A percentile compares a stretch with the other conserved stretches of the same genome.
Conservation (phyloP, 2,888 invertebrate species). For the Heteropelma amictum region DNA sequence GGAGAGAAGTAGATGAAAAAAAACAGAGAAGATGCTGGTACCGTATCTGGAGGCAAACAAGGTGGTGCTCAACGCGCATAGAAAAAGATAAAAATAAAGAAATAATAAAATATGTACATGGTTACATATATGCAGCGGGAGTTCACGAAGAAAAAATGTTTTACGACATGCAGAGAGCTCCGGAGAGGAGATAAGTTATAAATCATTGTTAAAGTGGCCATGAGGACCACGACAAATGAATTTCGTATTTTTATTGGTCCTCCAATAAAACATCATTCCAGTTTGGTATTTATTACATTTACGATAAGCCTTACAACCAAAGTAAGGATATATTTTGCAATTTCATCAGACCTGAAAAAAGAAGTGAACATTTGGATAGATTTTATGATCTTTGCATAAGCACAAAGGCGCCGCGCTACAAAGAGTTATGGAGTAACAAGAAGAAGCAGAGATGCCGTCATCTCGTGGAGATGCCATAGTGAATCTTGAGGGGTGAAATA, state of each 20-base stretch:
- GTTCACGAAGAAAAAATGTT: conserved; percentile 1
- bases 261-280: conserved; percentile 1
- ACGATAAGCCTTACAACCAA: neutral
- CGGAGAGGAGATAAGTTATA: conserved; percentile 44
- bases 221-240: conserved; percentile 9
- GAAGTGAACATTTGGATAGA: neutral
- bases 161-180: conserved; percentile 7
- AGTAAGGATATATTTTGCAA: no score
- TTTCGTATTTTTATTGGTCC: conserved; percentile 34
- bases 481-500: no score
- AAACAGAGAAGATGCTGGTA: conserved; percentile 32
- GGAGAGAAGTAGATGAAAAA: conserved; percentile 11
- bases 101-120: neutral
- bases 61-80: conserved; percentile 38
- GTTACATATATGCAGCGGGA: neutral
- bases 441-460: no score
- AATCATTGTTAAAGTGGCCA: conserved; percentile 35
- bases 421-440: neutral
- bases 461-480: neutral
- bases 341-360: neutral
- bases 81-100: conserved; percentile 38
- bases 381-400: neutral
- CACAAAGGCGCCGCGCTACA: neutral
- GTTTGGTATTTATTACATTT: neutral
- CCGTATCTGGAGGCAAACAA: conserved; percentile 53